Conservation (phyloP, 2,797 vertebrate genomes). For the Acropternis orthonyx region DNA sequence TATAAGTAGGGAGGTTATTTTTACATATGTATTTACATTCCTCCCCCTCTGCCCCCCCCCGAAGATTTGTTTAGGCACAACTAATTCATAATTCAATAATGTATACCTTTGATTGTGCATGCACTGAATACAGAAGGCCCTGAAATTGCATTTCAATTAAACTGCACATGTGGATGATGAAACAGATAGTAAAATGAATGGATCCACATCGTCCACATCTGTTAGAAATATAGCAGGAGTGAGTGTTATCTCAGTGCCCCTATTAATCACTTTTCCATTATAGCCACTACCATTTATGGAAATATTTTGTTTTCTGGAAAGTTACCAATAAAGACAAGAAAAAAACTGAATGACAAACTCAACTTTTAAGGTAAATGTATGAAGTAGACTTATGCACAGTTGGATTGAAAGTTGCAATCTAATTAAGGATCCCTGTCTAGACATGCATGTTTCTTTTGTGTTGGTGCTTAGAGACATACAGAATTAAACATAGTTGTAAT, state of each 20-base stretch:
- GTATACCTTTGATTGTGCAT: neutral
- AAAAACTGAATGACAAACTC: neutral
- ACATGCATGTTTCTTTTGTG: neutral
- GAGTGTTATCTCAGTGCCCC: neutral
- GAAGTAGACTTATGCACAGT: neutral
- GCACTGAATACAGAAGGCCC: slow-evolving; percentile 4
- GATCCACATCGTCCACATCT: neutral
- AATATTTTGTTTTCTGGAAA: neutral
- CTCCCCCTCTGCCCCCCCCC: neutral
- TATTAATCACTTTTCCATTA: neutral
- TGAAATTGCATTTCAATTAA: slow-evolving; percentile 43
- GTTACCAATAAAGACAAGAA: neutral
- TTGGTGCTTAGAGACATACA: neutral
- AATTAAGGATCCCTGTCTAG: neutral
- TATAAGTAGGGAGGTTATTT: neutral
- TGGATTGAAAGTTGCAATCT: neutral
- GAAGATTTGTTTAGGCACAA: slow-evolving; percentile 7
- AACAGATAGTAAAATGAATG: slow-evolving; percentile 26
- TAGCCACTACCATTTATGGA: neutral
- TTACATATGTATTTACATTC: neutral
- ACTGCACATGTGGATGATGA: slow-evolving; percentile 15
- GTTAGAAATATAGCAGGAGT: neutral
- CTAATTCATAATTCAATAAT: slow-evolving; percentile 25
- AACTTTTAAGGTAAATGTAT: neutral
- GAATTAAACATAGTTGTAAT: neutral